A percentile compares a stretch with the other conserved stretches of the same genome.
Conservation (phyloP, 53 echinoderm and acorn worm genomes). For the Patiria pectinifera region DNA sequence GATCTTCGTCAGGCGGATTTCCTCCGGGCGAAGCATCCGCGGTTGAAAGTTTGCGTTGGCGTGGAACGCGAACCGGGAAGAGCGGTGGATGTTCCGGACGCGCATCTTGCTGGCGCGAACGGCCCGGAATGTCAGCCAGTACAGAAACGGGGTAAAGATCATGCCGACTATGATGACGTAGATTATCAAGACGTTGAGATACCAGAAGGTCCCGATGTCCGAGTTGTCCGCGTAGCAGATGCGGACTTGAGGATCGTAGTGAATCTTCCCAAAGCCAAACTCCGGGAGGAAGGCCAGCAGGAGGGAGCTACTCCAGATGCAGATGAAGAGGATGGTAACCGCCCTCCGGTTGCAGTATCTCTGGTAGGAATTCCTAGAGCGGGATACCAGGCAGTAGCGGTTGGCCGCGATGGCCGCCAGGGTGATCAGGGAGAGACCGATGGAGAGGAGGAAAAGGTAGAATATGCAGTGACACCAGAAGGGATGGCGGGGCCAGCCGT, state of each 20-base stretch:
- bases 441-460: constrained; percentile 58
- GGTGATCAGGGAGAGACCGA: constrained; percentile 70
- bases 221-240: constrained; percentile 65
- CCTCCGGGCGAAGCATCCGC: constrained; percentile 64
- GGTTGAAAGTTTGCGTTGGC: background rate
- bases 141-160: constrained; percentile 62
- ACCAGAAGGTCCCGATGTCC: constrained; percentile 65
- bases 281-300: constrained; percentile 73
- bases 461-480: constrained; percentile 60
- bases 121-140: constrained; percentile 64
- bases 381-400: constrained; percentile 72
- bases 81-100: constrained; percentile 18
- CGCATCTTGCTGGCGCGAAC: constrained; percentile 60
- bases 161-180: constrained; percentile 56
- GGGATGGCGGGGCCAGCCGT: constrained; percentile 43
- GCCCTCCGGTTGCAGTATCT: constrained; percentile 67
- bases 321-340: constrained; percentile 41
- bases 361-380: constrained; percentile 59
- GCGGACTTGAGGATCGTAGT: constrained; percentile 36
- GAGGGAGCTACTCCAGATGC: constrained; percentile 68
- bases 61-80: background rate
- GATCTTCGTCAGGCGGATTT: constrained; percentile 78
- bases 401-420: constrained; percentile 68
- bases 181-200: constrained; percentile 40
- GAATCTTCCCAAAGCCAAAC: constrained; percentile 69